These are phyloP conservation scores for Archegozetes longisetosus DNA, from an alignment of 1,140 invertebrate genomes.

Conservation along the genomic window DNA sequence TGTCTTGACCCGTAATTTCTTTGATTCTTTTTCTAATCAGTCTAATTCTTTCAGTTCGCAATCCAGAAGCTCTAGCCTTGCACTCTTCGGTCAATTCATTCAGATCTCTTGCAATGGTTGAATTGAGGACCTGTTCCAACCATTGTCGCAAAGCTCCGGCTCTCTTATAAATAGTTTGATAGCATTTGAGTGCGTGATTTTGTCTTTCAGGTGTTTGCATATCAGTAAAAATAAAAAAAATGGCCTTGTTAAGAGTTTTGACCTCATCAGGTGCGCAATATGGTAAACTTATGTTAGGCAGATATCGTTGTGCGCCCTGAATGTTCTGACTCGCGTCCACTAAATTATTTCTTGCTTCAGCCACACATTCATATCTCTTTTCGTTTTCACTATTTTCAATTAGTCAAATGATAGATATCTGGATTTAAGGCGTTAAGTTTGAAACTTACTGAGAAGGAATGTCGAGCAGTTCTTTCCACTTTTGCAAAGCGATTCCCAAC, in stretches of 20 bases:
- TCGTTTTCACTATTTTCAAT: constrained; percentile 25
- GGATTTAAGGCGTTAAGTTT: not conserved
- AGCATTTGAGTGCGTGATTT: constrained; percentile 35
- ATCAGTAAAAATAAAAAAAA: constrained; percentile 40
- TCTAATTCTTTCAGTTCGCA: constrained; percentile 29
- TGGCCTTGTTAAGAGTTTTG: constrained; percentile 34
- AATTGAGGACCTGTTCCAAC: constrained; percentile 39
- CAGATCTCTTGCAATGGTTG: constrained; percentile 30
- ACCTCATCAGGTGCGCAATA: constrained; percentile 43
- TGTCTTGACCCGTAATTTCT: constrained; percentile 17
- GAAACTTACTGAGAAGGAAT: constrained; percentile 28
- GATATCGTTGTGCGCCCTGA: constrained; percentile 36
- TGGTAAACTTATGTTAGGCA: constrained; percentile 41
- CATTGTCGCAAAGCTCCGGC: constrained; percentile 38
- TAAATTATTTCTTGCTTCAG: constrained; percentile 40
- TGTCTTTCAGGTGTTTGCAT: constrained; percentile 36
- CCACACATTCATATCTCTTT: constrained; percentile 32
- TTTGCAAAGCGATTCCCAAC: constrained; percentile 31
- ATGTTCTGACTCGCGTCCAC: constrained; percentile 41
- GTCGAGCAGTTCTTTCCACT: constrained; percentile 32
- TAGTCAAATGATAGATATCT: not conserved
- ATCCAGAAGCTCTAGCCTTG: constrained; percentile 23
- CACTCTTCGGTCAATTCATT: constrained; percentile 25
- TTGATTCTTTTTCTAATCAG: constrained; percentile 26
- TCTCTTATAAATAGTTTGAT: constrained; percentile 34